Evolutionary conservation across 2,113 vertebrate genomes (phyloP).

Genomic region (human): GRCh38 chr13:106326501-106327000

Average conservation of each 20-base stretch:
- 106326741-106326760: slow-evolving; percentile 48
- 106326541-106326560: not conserved
- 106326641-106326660: not conserved
- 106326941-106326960: slow-evolving; percentile 71
- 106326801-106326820: slow-evolving; percentile 14
- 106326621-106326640: not conserved
- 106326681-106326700: not conserved
- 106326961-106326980: slow-evolving; percentile 75
- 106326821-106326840: slow-evolving; percentile 6
- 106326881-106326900: slow-evolving; percentile 66
- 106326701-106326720: not conserved
- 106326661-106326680: not conserved
- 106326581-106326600: not conserved
- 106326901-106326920: slow-evolving; percentile 63
- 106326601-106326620: not conserved
- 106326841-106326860: slow-evolving; percentile 66
- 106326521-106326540: not conserved
- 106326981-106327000: slow-evolving; percentile 69
- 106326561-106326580: not conserved
- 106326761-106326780: slow-evolving; percentile 63
- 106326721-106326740: slow-evolving; percentile 17
- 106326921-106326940: slow-evolving; percentile 75
- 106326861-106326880: slow-evolving; percentile 62
- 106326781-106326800: slow-evolving; percentile 45
- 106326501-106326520: not conserved